Evolutionary conservation across 30 jellyfish, hydroid and myxozoan genomes (phyloP).

Genomic region (Mastigias papua): DNA sequence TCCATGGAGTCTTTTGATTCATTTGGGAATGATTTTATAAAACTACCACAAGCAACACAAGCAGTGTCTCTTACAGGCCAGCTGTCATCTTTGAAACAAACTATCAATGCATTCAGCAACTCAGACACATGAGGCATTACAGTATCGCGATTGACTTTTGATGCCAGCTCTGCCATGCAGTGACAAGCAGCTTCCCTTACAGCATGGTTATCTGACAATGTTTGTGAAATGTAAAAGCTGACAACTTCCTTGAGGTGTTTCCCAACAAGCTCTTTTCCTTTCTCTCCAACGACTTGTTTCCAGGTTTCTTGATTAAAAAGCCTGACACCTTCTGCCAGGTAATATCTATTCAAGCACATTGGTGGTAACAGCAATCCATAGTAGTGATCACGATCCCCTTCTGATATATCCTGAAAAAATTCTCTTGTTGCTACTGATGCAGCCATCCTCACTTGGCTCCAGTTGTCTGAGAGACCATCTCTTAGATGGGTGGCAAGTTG

Average conservation of each 20-base stretch:
- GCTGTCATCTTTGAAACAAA: slow-evolving; percentile 97
- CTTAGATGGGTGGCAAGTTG: slow-evolving; percentile 81
- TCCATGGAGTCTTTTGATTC: slow-evolving; percentile 74
- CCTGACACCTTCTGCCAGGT: slow-evolving; percentile 98
- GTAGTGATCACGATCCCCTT: slow-evolving; percentile 68
- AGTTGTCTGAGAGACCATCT: slow-evolving; percentile 93
- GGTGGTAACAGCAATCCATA: slow-evolving; percentile 86
- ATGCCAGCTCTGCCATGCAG: slow-evolving; percentile 98
- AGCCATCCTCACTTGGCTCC: slow-evolving; percentile 99
- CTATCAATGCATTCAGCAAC: slow-evolving; percentile 80
- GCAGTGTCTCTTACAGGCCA: slow-evolving; percentile 99
- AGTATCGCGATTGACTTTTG: slow-evolving; percentile 62
- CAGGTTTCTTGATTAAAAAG: slow-evolving; percentile 96
- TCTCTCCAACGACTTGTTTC: slow-evolving; percentile 85
- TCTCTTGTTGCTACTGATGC: slow-evolving; percentile 99
- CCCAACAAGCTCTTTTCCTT: slow-evolving; percentile 89
- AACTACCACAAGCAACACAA: slow-evolving; percentile 98
- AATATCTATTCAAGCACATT: slow-evolving; percentile 94
- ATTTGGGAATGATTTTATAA: slow-evolving; percentile 83
- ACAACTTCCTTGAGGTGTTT: slow-evolving; percentile 69
- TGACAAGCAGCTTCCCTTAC: slow-evolving; percentile 99
- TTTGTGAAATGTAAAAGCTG: slow-evolving; percentile 83
- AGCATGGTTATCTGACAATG: slow-evolving; percentile 97
- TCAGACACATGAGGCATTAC: slow-evolving; percentile 81
- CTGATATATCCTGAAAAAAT: slow-evolving; percentile 83